A percentile compares a stretch with the other conserved stretches of the same genome.
These are phyloP conservation scores for Rhodinocichla rosea DNA, from an alignment of 2,113 vertebrate species.

Conservation along the genomic window DNA sequence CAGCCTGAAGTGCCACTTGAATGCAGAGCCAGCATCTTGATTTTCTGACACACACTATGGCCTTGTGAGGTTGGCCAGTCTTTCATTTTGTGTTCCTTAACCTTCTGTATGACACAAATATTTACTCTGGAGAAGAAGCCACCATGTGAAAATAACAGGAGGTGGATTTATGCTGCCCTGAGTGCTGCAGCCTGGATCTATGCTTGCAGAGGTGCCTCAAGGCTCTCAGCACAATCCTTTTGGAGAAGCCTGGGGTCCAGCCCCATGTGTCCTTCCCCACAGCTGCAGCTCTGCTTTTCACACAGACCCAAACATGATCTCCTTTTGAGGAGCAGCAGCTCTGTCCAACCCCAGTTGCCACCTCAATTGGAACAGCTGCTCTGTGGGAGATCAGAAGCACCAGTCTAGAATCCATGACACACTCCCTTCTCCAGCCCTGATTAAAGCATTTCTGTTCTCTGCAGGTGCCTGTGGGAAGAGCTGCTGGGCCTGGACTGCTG, in stretches of 20 bases:
- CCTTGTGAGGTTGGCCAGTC: neutral
- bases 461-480: neutral
- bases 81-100: neutral
- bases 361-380: neutral
- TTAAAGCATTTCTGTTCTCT: neutral
- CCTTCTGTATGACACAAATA: neutral
- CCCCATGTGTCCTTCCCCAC: fast-evolving
- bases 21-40: neutral
- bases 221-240: neutral
- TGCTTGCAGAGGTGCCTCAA: neutral
- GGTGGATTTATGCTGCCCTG: neutral
- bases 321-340: neutral
- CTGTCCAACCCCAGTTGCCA: neutral
- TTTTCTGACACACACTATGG: neutral
- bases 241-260: neutral
- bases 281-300: neutral
- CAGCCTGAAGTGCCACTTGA: neutral
- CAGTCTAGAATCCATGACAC: fast-evolving
- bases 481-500: neutral
- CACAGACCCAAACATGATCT: fast-evolving
- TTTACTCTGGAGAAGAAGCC: neutral
- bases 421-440: neutral
- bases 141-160: fast-evolving
- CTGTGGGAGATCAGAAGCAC: neutral
- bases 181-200: neutral